phyloP scores from a whole-genome alignment of 2,888 invertebrate species.

The Calliopum simillimum region DNA sequence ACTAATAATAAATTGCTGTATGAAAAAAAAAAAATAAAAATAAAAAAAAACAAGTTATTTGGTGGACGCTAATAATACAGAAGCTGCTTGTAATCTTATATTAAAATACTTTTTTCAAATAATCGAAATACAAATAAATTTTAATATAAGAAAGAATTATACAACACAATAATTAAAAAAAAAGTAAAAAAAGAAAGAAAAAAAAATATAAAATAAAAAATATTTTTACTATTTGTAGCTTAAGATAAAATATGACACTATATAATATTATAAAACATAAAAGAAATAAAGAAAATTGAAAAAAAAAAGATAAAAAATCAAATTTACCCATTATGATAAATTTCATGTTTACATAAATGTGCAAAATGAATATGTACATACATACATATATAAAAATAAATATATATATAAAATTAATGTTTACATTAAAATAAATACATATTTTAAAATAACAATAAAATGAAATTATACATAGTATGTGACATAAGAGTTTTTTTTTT shows the following conservation, averaged over 20 bases:
- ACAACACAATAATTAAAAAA: background rate
- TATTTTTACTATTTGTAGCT: constrained; percentile 30
- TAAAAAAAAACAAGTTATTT: too few species aligned
- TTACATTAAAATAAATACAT: constrained; percentile 16
- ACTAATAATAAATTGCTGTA: too few species aligned
- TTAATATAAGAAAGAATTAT: constrained; percentile 10
- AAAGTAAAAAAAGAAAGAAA: constrained; percentile 5
- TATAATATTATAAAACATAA: constrained; percentile 25
- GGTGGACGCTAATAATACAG: too few species aligned
- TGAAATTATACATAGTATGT: background rate
- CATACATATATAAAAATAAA: constrained; percentile 13
- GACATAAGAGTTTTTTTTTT: too few species aligned
- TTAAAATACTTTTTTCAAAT: background rate
- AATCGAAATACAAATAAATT: constrained; percentile 9
- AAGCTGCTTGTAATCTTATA: too few species aligned
- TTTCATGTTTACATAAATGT: constrained; percentile 25
- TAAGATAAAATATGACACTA: constrained; percentile 19
- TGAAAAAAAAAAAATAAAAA: too few species aligned
- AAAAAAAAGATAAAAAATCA: constrained; percentile 21
- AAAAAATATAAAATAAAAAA: constrained; percentile 19
- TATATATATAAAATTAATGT: constrained; percentile 22
- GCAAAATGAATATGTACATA: constrained; percentile 6
- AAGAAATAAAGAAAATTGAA: constrained; percentile 12
- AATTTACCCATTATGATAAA: background rate
- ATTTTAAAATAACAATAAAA: constrained; percentile 16